Base-by-base conservation (phyloP, 2,113 vertebrate species). In the Echinops telfairi region DNA sequence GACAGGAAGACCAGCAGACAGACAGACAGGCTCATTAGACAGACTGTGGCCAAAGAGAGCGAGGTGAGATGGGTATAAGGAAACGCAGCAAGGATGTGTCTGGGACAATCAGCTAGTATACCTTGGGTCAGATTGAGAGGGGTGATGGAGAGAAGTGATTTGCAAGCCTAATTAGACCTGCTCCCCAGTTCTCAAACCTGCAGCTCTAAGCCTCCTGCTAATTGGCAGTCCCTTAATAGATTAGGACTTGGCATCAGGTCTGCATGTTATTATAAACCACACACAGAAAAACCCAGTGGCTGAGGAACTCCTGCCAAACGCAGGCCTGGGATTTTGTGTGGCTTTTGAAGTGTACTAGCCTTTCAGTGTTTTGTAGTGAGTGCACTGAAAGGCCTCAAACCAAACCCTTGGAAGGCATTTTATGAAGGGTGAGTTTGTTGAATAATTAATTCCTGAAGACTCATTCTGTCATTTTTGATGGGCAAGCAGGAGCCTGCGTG, bases 221-320 rank as follows among this genome's bases (percentile, higher is more conserved):
- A 98, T 98, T 98, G 98, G 97, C 97, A 22, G 88, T 96, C 96
- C 97, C 96, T 97, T 80, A 64, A 93, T 96, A 97, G 97, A 98
- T 97, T 97, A 98, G 96, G 97, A 96, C 96, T 97, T 98, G 97
- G 97, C 98, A 97, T 94, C 22, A 6, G 91, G 89, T 96, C 98
- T 98, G 97, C 97, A 96, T 98, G 96, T 98, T 97, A 98, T 98
- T 98, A 98, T 95, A 97, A 98, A 97, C 97, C 97, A 98, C 98
- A 98, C 97, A 98, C 97, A 98, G 98, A 98, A 98, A 97, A 96
- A 98, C 97, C 96, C 95, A 97, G 97, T 97, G 97, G 98, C 97
- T 97, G 96, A 96, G 97, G 97, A 97, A 97, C 97, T 97, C 95
- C 96, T 98, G 98, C 98, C 98, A 98, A 98, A 97, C 93, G 96